Base-by-base conservation (phyloP, 2,888 invertebrate genomes). In the Sicus ferrugineus region DNA sequence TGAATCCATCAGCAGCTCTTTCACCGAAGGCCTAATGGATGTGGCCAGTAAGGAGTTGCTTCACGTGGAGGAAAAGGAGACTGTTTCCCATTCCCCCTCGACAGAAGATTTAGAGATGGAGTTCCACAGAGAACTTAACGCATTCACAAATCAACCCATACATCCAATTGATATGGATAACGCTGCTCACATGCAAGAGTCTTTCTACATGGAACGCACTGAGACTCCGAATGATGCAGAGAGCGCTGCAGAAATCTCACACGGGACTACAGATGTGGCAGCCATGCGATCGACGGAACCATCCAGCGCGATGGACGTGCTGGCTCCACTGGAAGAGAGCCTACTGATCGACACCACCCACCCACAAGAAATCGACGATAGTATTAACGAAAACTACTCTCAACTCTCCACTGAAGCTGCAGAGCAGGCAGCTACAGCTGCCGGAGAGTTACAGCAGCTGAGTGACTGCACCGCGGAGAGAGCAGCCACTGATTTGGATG, bases 71-170 rank as follows among this genome's bases (percentile, higher is more conserved):
- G 82, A 82, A 31, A 82, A 82, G 56, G 82, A 82, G 66, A 77
- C 75, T 31, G 76, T 82, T 3, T 82, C 82, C 1, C 77, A 81
- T 52, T 81, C 82, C 3, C 81, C 81, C 2, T 82, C 82, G n/a
- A 81, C 77, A 23, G 82, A 82, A 72, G 82, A 82, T 56, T 69
- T 82, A 26, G 77, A 80, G 71, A 71, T 77, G 71, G 73, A 77
- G 66, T 73, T 77, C 30, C 79, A 75, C 56, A 75, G 73, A 48
- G 72, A 73, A 23, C 34, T 72, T 3, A 56, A 74, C 59, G 69
- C 71, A 2, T 58, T 31, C n/a, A 16, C 19, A 34, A 58, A 11
- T 11, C 19, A 34, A 30, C 16, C 19, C 72, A 70, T 50, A 28
- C 14, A 72, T 26, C 70, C 72, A 3, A 71, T 71, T 38, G 75